These are phyloP conservation scores for Apotomis capreana DNA, from an alignment of 2,888 invertebrate species.

Conservation along the genomic window DNA sequence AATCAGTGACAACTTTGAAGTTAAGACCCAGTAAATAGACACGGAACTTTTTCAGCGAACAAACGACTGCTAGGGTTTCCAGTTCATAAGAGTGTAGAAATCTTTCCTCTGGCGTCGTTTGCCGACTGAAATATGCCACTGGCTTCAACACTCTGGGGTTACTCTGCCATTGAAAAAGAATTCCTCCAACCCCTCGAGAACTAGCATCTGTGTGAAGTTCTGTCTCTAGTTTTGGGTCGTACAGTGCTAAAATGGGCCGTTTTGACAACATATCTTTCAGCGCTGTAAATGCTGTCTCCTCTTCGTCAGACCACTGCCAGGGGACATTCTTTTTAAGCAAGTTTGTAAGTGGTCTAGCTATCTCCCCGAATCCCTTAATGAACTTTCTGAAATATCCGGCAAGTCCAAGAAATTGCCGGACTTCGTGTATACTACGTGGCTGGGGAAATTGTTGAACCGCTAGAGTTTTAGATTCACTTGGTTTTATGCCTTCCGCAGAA, in stretches of 20 bases:
- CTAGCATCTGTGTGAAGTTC: too few species aligned
- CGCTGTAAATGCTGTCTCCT: neutral
- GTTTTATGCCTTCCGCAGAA: neutral
- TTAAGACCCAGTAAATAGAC: neutral
- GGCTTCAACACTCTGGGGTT: too few species aligned
- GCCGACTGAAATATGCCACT: too few species aligned
- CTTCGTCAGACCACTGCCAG: neutral
- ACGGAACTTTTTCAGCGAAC: neutral
- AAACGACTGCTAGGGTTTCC: slow-evolving; percentile 1
- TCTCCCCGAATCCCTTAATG: too few species aligned
- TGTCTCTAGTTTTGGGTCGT: too few species aligned
- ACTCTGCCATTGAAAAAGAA: too few species aligned
- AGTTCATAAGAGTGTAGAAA: slow-evolving; percentile 1
- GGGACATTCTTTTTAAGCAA: neutral
- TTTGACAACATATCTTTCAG: neutral
- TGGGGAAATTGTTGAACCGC: neutral
- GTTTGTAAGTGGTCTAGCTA: slow-evolving; percentile 1
- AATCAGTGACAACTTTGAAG: slow-evolving; percentile 1
- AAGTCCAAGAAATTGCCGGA: neutral
- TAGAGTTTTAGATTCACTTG: neutral
- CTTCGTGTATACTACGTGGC: neutral
- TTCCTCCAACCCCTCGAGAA: too few species aligned
- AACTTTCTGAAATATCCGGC: too few species aligned
- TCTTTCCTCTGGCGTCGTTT: too few species aligned
- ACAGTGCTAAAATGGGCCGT: neutral